A percentile compares a stretch with the other conserved stretches of the same genome.
phyloP scores from a whole-genome alignment of 2,888 invertebrate species.

The Apoderus coryli region DNA sequence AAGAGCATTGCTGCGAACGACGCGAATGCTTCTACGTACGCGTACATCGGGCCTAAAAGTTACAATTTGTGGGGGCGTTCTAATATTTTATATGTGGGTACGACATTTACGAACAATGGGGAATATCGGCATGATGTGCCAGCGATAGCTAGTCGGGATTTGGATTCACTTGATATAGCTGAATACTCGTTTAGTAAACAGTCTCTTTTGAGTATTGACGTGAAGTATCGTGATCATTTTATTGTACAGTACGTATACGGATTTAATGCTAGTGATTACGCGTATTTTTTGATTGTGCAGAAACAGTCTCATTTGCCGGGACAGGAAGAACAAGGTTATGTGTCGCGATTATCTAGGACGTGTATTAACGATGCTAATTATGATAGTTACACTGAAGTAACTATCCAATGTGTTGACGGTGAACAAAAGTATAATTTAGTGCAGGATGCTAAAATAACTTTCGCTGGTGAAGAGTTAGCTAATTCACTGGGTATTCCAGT shows the following conservation, averaged over 20 bases:
- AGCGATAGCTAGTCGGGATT: conserved; percentile 75
- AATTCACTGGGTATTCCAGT: conserved; percentile 64
- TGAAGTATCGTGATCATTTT: conserved; percentile 88
- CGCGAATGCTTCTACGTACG: conserved; percentile 76
- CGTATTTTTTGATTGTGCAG: conserved; percentile 91
- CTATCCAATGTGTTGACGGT: conserved; percentile 68
- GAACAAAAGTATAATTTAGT: conserved; percentile 73
- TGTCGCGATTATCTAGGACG: conserved; percentile 78
- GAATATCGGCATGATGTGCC: conserved; percentile 87
- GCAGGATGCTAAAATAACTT: conserved; percentile 82
- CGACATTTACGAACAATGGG: conserved; percentile 83
- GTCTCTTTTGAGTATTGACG: conserved; percentile 75
- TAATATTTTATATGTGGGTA: conserved; percentile 82
- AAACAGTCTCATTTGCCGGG: conserved; percentile 80
- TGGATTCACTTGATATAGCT: conserved; percentile 65
- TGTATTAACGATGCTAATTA: conserved; percentile 92
- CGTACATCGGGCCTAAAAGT: conserved; percentile 80
- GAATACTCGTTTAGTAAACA: conserved; percentile 76
- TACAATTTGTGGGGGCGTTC: conserved; percentile 66
- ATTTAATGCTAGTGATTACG: conserved; percentile 88
- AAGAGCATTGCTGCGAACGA: conserved; percentile 85
- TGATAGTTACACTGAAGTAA: conserved; percentile 94
- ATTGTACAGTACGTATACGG: conserved; percentile 94
- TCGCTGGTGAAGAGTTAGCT: conserved; percentile 73
- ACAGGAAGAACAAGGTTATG: conserved; percentile 80